phyloP scores from a whole-genome alignment of 2,888 invertebrate species.

The Chrysodeixis includens region DNA sequence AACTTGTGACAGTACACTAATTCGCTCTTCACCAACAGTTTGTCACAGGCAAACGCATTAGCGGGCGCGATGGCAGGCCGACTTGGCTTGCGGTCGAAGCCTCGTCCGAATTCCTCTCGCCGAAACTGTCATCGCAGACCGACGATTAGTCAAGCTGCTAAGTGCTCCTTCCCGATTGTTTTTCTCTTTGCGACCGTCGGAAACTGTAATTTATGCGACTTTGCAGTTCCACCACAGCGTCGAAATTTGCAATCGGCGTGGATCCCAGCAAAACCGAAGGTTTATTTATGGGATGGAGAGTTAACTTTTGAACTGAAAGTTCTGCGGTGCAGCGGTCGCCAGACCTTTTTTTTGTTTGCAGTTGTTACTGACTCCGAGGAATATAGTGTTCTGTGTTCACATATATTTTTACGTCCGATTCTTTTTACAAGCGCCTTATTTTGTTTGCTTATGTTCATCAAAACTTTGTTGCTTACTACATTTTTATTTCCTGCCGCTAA shows the following conservation, averaged over 20 bases:
- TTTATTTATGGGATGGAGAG: constrained; percentile 86
- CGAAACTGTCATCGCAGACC: constrained; percentile 82
- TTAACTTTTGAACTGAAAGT: constrained; percentile 85
- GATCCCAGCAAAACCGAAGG: constrained; percentile 87
- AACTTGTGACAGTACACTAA: constrained; percentile 57
- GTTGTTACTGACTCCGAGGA: constrained; percentile 71
- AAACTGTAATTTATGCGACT: constrained; percentile 88
- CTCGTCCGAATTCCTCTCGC: constrained; percentile 71
- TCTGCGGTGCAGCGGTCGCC: constrained; percentile 79
- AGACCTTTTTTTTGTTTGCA: constrained; percentile 78
- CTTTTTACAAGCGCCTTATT: constrained; percentile 59
- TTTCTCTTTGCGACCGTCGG: constrained; percentile 83
- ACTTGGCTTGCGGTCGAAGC: constrained; percentile 74
- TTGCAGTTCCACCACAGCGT: constrained; percentile 82
- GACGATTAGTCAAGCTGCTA: constrained; percentile 87
- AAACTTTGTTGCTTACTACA: constrained; percentile 53
- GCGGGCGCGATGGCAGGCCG: constrained; percentile 58
- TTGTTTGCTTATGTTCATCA: constrained; percentile 57
- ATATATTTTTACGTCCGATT: constrained; percentile 68
- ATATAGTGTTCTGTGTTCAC: constrained; percentile 71
- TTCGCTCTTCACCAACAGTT: constrained; percentile 71
- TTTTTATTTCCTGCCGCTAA: constrained; percentile 24
- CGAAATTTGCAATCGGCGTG: constrained; percentile 87
- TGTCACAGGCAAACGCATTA: constrained; percentile 74
- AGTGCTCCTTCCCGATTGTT: constrained; percentile 88